A percentile compares a stretch with the other conserved stretches of the same genome.
These are phyloP conservation scores for Cyphomyrus plagiostoma DNA, from an alignment of 2,113 vertebrate genomes.

Conservation along the genomic window DNA sequence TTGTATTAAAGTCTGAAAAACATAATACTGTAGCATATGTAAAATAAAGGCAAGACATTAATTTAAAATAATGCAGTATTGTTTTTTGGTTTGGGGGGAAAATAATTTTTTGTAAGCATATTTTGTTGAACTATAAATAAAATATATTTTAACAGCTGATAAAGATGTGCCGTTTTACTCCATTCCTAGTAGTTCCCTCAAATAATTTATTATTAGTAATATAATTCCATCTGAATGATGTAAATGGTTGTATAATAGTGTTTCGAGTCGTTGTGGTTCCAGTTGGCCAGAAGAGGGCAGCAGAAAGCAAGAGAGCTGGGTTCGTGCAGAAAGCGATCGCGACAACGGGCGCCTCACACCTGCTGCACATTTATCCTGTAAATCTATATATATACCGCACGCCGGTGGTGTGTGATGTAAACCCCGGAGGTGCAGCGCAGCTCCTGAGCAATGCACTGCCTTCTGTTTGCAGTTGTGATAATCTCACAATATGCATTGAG, in stretches of 20 bases:
- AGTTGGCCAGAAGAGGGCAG: conserved; percentile 55
- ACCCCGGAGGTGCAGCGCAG: not conserved
- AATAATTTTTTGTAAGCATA: conserved; percentile 50
- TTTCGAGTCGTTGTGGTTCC: not conserved
- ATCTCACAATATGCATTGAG: not conserved
- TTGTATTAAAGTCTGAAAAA: conserved; percentile 25
- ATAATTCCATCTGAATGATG: not conserved
- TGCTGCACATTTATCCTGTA: conserved; percentile 1
- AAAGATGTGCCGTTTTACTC: not conserved
- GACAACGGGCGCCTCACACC: not conserved
- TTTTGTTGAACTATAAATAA: conserved; percentile 50
- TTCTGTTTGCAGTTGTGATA: conserved; percentile 4
- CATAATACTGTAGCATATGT: conserved; percentile 31
- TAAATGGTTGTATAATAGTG: not conserved
- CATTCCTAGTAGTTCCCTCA: not conserved
- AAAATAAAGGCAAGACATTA: not conserved
- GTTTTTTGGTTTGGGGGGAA: conserved; percentile 33
- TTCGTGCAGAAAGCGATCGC: not conserved
- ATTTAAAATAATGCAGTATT: conserved; percentile 46
- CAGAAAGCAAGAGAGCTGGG: conserved; percentile 28
- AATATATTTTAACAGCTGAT: conserved; percentile 53
- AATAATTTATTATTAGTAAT: not conserved
- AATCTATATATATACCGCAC: not conserved
- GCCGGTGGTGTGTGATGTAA: not conserved
- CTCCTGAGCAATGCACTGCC: not conserved